A percentile compares a stretch with the other conserved stretches of the same genome.
These are phyloP conservation scores for Octonoba sinensis DNA, from an alignment of 2,888 invertebrate genomes.

Conservation along the genomic window DNA sequence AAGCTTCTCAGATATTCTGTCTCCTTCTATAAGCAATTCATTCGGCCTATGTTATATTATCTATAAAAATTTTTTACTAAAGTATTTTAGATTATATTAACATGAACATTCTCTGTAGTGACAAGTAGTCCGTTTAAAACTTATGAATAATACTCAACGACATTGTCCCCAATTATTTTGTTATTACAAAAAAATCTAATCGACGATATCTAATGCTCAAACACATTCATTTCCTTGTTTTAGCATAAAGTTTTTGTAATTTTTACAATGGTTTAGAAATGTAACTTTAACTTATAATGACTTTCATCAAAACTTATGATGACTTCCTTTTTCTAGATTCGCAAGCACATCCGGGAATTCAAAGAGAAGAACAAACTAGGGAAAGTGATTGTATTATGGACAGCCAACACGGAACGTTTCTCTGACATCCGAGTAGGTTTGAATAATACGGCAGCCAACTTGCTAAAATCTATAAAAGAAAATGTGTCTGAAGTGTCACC, in stretches of 20 bases:
- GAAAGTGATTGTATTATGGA: slow-evolving; percentile 90
- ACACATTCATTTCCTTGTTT: neutral
- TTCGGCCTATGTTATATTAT: too few relatives aligned
- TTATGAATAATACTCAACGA: too few relatives aligned
- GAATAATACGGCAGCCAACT: slow-evolving; percentile 85
- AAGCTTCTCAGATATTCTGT: too few relatives aligned
- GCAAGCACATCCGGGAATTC: slow-evolving; percentile 85
- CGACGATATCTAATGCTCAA: too few relatives aligned
- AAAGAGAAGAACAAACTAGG: slow-evolving; percentile 81
- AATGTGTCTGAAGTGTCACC: slow-evolving; percentile 89
- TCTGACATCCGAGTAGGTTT: slow-evolving; percentile 82
- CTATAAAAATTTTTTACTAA: too few relatives aligned
- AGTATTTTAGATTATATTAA: too few relatives aligned
- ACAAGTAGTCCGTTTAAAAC: too few relatives aligned
- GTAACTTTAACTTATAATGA: neutral
- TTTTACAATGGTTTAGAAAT: too few relatives aligned
- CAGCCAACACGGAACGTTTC: slow-evolving; percentile 95
- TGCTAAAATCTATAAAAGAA: slow-evolving; percentile 81
- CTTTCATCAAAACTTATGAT: neutral
- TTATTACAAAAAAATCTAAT: too few relatives aligned
- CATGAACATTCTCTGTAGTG: too few relatives aligned
- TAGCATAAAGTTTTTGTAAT: neutral
- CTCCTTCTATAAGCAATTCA: too few relatives aligned
- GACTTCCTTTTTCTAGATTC: slow-evolving; percentile 19
- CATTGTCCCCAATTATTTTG: too few relatives aligned